Evolutionary conservation across 1,140 invertebrate genomes (phyloP), one percentile per base, ranked within the genome.

Genomic region (Pseudomyrmex sp.): DNA sequence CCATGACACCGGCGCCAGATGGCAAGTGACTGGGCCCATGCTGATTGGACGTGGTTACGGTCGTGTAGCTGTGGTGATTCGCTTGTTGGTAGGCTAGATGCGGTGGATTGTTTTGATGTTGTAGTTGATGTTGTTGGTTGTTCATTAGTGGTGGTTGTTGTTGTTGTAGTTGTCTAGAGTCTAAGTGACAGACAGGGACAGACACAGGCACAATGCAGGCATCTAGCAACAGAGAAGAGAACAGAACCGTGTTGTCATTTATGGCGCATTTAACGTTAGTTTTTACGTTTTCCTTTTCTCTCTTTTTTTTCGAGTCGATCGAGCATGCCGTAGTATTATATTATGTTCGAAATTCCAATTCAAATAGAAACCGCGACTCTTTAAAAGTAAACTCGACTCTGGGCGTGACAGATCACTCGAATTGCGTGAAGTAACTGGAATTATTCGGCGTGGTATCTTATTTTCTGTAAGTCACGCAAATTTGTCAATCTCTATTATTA

Each of bases 191-290:
- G 94, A 94, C 93, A 94, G 94, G 93, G 93, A 94, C 93, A 94
- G 94, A 94, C 93, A 94, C 94, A 94, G 94, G 94, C 94, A 94
- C 94, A 95, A 95, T 95, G 94, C 94, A 95, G 94, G 95, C 95
- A 95, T 95, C 95, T 95, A 95, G 94, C 94, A 95, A 95, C 94
- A 95, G 94, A 95, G 94, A 95, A 95, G 94, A 95, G 94, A 94
- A 94, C 93, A 94, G 93, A 93, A 94, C 90, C 94, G 94, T 94
- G 94, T 94, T 94, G 94, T 94, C 94, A 94, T 94, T 93, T 70
- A 92, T 94, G 93, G 93, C 93, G 86, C 94, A 94, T 93, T 93
- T 91, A 85, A 35, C 35, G 35, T 35, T 79, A 26, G 26, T 83
- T 85, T 84, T 79, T 66, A 70, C 66, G 80, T 69, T 74, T 74